phyloP scores from a whole-genome alignment of 2,113 vertebrate species.

The Astatotilapia flaviijosephi region DNA sequence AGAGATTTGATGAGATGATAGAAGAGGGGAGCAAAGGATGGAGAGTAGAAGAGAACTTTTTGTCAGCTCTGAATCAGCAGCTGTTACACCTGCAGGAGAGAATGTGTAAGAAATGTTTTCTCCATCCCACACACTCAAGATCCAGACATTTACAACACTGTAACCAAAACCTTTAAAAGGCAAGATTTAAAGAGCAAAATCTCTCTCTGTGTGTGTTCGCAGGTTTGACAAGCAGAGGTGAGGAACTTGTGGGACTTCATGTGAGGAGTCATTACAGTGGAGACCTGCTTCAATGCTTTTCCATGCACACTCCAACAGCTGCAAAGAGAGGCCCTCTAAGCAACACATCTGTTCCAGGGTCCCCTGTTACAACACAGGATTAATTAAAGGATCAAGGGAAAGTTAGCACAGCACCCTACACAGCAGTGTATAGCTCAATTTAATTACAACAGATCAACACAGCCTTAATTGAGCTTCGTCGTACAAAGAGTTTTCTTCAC shows the following conservation, averaged over 20 bases:
- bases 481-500: constrained; percentile 4
- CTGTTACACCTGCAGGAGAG: not conserved
- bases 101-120: not conserved
- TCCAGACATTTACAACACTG: not conserved
- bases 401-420: constrained; percentile 12
- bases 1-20: not conserved
- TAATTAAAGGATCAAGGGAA: constrained; percentile 58
- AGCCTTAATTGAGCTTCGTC: constrained; percentile 29
- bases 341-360: constrained; percentile 34
- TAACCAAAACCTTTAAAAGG: not conserved
- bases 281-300: constrained; percentile 4
- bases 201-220: fast-evolving
- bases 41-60: not conserved
- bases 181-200: not conserved
- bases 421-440: constrained; percentile 30
- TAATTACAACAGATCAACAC: constrained; percentile 50
- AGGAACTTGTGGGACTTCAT: not conserved
- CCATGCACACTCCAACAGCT: not conserved
- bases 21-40: not conserved
- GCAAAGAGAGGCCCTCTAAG: constrained; percentile 8
- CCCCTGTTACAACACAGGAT: constrained; percentile 19
- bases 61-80: not conserved
- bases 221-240: not conserved
- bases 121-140: not conserved
- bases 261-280: constrained; percentile 1